Conservation (phyloP, 1,140 invertebrate species). For the Eufriesea mexicana region DNA sequence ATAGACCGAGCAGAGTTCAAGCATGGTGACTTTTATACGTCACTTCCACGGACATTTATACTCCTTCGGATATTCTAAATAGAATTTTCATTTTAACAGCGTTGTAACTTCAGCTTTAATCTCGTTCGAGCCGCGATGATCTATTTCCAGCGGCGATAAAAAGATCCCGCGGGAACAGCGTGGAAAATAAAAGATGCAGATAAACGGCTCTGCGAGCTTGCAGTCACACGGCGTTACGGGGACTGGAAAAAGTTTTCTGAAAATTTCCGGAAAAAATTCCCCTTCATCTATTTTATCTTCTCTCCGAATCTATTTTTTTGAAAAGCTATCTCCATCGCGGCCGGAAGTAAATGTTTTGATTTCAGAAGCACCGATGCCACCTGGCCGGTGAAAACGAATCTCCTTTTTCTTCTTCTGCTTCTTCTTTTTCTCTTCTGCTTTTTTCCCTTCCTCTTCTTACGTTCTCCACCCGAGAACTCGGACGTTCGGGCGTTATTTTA, state of each 20-base stretch:
- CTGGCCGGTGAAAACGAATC: constrained; percentile 37
- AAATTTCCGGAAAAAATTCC: too few species aligned
- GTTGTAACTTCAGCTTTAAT: too few species aligned
- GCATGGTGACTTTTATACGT: background rate
- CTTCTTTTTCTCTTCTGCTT: constrained; percentile 4
- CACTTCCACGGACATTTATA: background rate
- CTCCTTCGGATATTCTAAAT: background rate
- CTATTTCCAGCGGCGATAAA: too few species aligned
- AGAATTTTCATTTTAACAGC: too few species aligned
- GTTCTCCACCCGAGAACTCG: constrained; percentile 17
- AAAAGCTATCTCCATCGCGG: constrained; percentile 1
- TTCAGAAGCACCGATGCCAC: constrained; percentile 45
- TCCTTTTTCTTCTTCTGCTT: constrained; percentile 23
- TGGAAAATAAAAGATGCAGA: too few species aligned
- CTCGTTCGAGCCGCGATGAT: too few species aligned
- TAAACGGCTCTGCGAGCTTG: background rate
- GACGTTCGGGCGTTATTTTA: constrained; percentile 57
- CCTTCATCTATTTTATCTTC: background rate
- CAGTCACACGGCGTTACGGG: background rate
- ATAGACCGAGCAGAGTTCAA: too few species aligned
- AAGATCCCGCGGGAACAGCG: too few species aligned
- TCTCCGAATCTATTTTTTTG: constrained; percentile 16
- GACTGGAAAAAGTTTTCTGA: background rate
- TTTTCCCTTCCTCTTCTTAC: background rate
- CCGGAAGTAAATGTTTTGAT: constrained; percentile 60